These are phyloP conservation scores for Trichechus manatus DNA, from an alignment of 2,113 vertebrate genomes.

Conservation along the genomic window DNA sequence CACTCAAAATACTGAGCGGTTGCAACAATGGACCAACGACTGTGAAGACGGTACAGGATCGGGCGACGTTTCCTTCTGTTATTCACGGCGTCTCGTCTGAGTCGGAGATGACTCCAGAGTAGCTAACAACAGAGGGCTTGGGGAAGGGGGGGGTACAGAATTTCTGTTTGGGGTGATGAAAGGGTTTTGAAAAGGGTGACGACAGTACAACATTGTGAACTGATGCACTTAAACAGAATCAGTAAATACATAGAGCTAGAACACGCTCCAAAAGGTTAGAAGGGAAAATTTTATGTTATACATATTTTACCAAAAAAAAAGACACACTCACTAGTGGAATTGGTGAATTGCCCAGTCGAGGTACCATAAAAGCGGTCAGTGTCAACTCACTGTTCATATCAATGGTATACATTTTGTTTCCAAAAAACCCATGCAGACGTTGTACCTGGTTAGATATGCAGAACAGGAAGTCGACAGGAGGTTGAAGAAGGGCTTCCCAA, in stretches of 20 bases:
- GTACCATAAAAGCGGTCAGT: neutral
- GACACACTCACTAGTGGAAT: constrained; percentile 56
- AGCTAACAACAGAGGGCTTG: neutral
- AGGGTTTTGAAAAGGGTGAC: no score
- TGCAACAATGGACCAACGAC: no score
- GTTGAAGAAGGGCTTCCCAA: neutral
- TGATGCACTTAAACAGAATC: no score
- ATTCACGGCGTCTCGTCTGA: neutral
- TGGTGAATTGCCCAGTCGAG: fast-evolving
- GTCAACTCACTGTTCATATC: constrained; percentile 71
- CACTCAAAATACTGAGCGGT: no score
- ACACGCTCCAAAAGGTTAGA: no score
- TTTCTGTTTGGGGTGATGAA: no score
- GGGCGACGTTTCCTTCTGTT: neutral
- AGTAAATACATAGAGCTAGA: no score
- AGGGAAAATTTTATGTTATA: no score
- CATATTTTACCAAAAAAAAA: neutral
- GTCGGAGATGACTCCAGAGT: neutral
- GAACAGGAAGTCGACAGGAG: neutral
- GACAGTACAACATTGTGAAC: no score
- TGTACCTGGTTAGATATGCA: constrained; percentile 48
- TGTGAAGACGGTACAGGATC: neutral
- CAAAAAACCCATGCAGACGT: constrained; percentile 10
- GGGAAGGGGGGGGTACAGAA: no score
- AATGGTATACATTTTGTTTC: constrained; percentile 9